Evolutionary conservation across 2,888 invertebrate species (phyloP).

Genomic region (Pristionchus japonicus): DNA sequence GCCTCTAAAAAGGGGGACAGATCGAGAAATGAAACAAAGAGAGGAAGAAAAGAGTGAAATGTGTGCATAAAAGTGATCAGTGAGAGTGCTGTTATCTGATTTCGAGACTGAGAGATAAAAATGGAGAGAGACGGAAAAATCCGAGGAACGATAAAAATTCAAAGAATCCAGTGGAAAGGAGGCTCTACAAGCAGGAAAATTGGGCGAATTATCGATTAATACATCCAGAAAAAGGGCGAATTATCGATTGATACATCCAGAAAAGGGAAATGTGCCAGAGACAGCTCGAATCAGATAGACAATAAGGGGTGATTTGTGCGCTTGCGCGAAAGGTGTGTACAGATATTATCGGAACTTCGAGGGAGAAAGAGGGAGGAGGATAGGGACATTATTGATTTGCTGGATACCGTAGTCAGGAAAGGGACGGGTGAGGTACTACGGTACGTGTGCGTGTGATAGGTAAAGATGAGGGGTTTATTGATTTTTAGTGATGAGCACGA

Average conservation of each 20-base stretch:
- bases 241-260: background rate
- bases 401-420: slow-evolving; percentile 7
- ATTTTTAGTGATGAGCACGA: background rate
- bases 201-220: background rate
- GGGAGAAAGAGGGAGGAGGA: background rate
- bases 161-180: background rate
- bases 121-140: background rate
- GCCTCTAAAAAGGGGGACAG: background rate
- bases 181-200: background rate
- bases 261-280: slow-evolving; percentile 10
- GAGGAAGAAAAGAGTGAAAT: slow-evolving; percentile 16
- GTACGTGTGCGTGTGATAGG: background rate
- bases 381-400: background rate
- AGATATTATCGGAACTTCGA: background rate
- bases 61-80: background rate
- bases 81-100: slow-evolving; percentile 22
- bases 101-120: slow-evolving; percentile 8
- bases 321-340: slow-evolving; percentile 17
- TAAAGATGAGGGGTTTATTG: background rate
- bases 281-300: background rate
- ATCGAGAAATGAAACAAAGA: background rate
- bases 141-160: background rate
- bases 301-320: background rate
- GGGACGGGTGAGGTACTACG: slow-evolving; percentile 14
- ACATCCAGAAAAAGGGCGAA: background rate